Evolutionary conservation across 2,888 invertebrate genomes (phyloP), one percentile per base, ranked within the genome.

Genomic region (Lithosia quadra): DNA sequence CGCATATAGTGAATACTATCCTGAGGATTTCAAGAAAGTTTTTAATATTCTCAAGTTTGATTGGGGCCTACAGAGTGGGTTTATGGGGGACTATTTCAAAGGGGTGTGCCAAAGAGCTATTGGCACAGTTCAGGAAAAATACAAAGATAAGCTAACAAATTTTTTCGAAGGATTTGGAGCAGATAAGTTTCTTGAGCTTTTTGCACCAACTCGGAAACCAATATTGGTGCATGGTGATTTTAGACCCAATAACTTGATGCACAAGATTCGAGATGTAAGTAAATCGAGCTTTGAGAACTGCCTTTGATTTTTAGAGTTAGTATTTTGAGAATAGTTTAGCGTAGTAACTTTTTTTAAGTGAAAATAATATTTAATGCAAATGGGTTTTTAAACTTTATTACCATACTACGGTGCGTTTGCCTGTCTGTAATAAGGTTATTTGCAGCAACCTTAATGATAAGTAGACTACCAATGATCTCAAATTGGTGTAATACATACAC

Each of bases 201-300:
- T 28, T 62, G 18, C 24, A 0, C n/a, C 43, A 11, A 24, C 10
- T 8, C 61, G 28, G 0, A 62, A 28, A 28, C 53, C 63, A 34
- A 87, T 89, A n/a, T 64, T 91, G 9, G 76, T 75, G 0, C 91
- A 91, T 21, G 72, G 60, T 21, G 73, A 73, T 68, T 91, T 77
- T 65, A 83, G 87, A 55, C 74, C 86, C 18, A 88, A 87, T 57
- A 91, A 91, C 65, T 67, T 90, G 61, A 63, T 81, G 74, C 77
- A 83, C 43, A 76, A 68, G 63, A 59, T 43, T 21, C 62, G 68
- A 55, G 64, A 74, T 18, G 83, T 82, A 43, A 72, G 78, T 72
- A 56, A 11, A 24, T n/a, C n/a, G n/a, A 18, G 7, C 39, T 39
- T 18, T 15, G 3, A 39, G 15, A 39, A 13, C 3, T 4, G 15